Conservation (phyloP, 2,888 invertebrate species). For the Drosophila anceps region DNA sequence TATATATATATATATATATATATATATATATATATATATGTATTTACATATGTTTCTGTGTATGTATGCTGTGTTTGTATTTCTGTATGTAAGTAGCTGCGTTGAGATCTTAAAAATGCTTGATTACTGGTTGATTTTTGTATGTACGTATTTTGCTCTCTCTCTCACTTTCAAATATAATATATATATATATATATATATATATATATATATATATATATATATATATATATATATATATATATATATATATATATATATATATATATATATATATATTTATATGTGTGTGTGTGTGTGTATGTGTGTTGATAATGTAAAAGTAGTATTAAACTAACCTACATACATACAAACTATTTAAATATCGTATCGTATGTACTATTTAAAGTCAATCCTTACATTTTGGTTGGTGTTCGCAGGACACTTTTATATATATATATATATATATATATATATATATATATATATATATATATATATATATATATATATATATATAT, state of each 20-base stretch:
- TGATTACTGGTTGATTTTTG: constrained; percentile 21
- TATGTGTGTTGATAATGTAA: constrained; percentile 9
- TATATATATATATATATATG: constrained; percentile 2
- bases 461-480: constrained; percentile 20
- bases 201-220: too few relatives aligned
- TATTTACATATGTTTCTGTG: constrained; percentile 29
- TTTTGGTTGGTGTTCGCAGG: constrained; percentile 25
- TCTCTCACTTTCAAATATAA: not conserved
- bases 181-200: too few relatives aligned
- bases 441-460: constrained; percentile 28
- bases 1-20: not conserved
- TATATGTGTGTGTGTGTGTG: not conserved
- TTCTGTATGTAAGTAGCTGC: constrained; percentile 17
- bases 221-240: too few relatives aligned
- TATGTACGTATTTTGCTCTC: constrained; percentile 12
- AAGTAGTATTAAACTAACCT: constrained; percentile 41
- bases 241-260: too few relatives aligned
- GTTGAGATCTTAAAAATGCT: constrained; percentile 5
- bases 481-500: constrained; percentile 10
- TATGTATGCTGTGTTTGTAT: constrained; percentile 14
- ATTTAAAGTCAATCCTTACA: constrained; percentile 26
- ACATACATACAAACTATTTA: constrained; percentile 29
- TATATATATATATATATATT: too few relatives aligned
- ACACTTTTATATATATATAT: constrained; percentile 15
- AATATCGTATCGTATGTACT: constrained; percentile 34